Conservation (phyloP, 2,113 vertebrate species). For the Oryzias melastigma region DNA sequence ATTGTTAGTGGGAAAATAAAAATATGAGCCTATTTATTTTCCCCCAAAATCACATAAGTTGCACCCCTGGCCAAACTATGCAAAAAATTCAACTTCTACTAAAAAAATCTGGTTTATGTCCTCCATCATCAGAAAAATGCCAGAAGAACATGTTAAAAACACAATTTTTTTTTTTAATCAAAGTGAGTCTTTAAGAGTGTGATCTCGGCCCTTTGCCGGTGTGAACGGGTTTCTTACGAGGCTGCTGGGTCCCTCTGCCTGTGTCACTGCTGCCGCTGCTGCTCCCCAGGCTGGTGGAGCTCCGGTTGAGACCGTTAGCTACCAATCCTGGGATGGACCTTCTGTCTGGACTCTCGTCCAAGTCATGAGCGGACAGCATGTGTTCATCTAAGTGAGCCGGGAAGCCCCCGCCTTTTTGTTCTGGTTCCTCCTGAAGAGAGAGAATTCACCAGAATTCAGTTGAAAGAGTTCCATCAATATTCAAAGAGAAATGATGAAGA, state of each 20-base stretch:
- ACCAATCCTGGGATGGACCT: constrained; percentile 71
- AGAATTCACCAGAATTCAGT: background rate
- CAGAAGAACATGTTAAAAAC: background rate
- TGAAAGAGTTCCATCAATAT: accelerated
- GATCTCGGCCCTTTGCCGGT: background rate
- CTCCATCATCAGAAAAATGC: no score
- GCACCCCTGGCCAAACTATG: no score
- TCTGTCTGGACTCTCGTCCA: constrained; percentile 73
- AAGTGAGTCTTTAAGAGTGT: no score
- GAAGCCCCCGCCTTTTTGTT: constrained; percentile 78
- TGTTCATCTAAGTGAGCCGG: constrained; percentile 85
- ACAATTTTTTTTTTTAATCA: accelerated
- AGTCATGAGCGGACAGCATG: constrained; percentile 68
- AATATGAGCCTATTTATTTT: no score
- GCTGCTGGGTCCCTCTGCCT: constrained; percentile 74
- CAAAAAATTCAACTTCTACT: no score
- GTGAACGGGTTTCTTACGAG: constrained; percentile 37
- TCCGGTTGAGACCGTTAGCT: constrained; percentile 86
- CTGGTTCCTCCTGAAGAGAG: constrained; percentile 81
- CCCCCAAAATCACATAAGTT: no score
- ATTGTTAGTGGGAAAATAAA: no score
- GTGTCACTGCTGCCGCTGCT: constrained; percentile 89
- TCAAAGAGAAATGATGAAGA: no score
- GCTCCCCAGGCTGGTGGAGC: constrained; percentile 91
- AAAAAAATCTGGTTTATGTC: no score